Base-by-base conservation (phyloP, 2,113 vertebrate genomes). In the Amphilophus citrinellus region DNA sequence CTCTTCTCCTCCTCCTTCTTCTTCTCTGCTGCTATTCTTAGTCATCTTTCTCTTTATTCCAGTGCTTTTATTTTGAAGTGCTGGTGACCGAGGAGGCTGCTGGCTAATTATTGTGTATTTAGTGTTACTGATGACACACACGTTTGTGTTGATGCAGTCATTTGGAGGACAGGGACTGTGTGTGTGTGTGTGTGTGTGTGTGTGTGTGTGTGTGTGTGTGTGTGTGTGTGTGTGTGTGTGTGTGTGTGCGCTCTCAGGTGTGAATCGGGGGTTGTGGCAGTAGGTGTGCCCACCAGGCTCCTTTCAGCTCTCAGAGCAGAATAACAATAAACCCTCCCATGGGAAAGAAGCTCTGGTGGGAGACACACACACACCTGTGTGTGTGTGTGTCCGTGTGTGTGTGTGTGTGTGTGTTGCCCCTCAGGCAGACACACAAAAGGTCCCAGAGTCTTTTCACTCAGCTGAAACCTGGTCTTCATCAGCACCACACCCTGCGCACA, bases 401-500 rank as follows among this genome's bases (percentile, higher is more conserved):
- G 79, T 53, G 56, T 66, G 37, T 79, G 61, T 61, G 71, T 79
- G 73, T 61, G 71, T 75, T 62, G 76, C 77, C 89, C 91, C 6
- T 37, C 42, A 91, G 89, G 88, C 71, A 84, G 59, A 87, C 44
- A 50, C 77, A 90, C 90, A 90, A 81, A 90, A 83, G 84, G 75
- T 53, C 85, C 85, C 65, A 17, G 80, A 91, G 83, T 88, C 88
- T 92, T 89, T 91, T 91, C 84, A 88, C 44, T 77, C 78, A 62
- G 87, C 73, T 92, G 92, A 93, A 93, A 91, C 89, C 83, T 87
- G 88, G 87, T 88, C 89, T 65, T 88, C 80, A 63, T 86, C 78
- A 78, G 22, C 68, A 85, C 92, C 92, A 88, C 91, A 3, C 90
- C 90, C 89, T 61, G 0, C 77, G 77, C 84, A 71, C 47, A 32